Percentiles rank a stretch among this genome's conserved stretches.
Conservation (phyloP, 2,113 vertebrate genomes). For the Notarius quadriscutis region DNA sequence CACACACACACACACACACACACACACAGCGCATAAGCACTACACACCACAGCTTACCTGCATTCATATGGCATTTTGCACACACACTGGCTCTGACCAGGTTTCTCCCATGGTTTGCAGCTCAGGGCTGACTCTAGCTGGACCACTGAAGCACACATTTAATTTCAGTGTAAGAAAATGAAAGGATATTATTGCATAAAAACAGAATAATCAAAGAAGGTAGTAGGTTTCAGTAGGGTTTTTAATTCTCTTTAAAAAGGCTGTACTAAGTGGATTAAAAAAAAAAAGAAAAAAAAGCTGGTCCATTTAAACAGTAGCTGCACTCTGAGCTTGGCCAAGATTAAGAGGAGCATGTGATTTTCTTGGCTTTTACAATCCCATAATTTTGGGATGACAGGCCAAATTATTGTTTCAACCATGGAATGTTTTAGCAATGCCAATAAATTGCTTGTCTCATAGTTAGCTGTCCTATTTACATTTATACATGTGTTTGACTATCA, state of each 20-base stretch:
- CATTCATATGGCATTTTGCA: constrained; percentile 88
- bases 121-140: constrained; percentile 44
- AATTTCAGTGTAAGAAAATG: not conserved
- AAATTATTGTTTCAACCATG: not conserved
- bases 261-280: too few species aligned
- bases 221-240: not conserved
- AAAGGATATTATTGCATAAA: not conserved
- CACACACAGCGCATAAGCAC: too few species aligned
- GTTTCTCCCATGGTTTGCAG: constrained; percentile 86
- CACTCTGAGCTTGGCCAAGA: not conserved
- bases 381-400: not conserved
- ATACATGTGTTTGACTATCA: not conserved
- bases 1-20: not conserved
- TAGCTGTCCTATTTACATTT: not conserved
- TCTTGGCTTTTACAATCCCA: not conserved
- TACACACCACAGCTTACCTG: constrained; percentile 74
- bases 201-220: not conserved
- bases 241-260: too few species aligned
- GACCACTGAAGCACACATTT: constrained; percentile 26
- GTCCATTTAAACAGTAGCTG: not conserved
- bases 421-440: not conserved
- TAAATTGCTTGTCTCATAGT: not conserved
- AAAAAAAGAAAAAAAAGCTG: too few species aligned
- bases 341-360: not conserved
- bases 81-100: constrained; percentile 73